These are phyloP conservation scores for Urocyon cinereoargenteus DNA, from an alignment of 2,797 vertebrate genomes.

Conservation along the genomic window DNA sequence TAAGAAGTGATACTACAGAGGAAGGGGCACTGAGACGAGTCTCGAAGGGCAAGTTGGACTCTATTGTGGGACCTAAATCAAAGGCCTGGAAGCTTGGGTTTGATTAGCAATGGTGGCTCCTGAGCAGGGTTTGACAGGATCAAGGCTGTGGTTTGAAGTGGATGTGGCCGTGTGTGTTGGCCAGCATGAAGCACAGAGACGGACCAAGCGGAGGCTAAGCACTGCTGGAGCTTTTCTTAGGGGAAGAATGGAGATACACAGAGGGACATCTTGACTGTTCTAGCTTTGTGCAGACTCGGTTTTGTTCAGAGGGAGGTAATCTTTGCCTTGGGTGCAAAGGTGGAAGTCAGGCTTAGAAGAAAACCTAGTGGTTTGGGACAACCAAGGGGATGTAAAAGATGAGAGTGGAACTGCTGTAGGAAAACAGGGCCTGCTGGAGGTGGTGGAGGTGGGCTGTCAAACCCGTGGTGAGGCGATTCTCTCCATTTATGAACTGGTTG, in stretches of 20 bases:
- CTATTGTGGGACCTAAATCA: accelerated
- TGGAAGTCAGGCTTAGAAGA: neutral
- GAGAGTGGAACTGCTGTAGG: neutral
- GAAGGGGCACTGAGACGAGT: neutral
- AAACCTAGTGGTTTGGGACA: neutral
- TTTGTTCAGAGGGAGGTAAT: neutral
- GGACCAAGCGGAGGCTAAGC: neutral
- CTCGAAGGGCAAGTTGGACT: neutral
- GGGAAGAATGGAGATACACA: neutral
- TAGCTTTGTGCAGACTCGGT: neutral
- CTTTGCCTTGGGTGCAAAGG: neutral
- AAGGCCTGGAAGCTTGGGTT: neutral
- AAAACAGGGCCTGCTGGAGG: neutral
- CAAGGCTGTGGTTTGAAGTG: neutral
- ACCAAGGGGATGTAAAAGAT: accelerated
- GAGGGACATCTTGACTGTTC: neutral
- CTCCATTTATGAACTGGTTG: neutral
- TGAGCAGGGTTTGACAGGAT: neutral
- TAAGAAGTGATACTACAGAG: neutral
- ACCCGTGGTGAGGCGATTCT: accelerated
- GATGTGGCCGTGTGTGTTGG: accelerated
- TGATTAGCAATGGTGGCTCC: accelerated
- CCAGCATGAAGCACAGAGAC: neutral
- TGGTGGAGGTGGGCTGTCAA: accelerated
- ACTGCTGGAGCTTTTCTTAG: neutral